Base-by-base conservation (phyloP, 2,888 invertebrate genomes). In the Drepanosiphum platanoidis region DNA sequence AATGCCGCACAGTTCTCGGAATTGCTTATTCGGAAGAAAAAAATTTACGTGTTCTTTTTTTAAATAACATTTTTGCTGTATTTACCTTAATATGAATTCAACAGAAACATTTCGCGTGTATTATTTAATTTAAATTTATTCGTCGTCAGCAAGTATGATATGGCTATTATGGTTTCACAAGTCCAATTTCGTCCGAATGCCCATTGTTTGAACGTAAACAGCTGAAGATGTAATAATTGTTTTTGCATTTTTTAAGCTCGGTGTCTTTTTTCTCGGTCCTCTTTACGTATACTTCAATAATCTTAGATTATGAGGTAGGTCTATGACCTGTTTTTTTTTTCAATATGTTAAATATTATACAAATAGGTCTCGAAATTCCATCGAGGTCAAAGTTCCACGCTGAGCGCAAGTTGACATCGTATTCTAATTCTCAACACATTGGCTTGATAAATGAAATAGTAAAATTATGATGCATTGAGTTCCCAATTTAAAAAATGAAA, bases 121-220 rank as follows among this genome's bases (percentile, higher is more conserved):
- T 71, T 5, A 30, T 30, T 30, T 58, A 34, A 36, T 52, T 36
- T 11, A 1, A 1, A 13, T 42, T n/a, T 39, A 18, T 22, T 18
- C 7, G 39, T 72, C 61, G 81, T 82, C 81, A 82, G 71, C 61
- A 32, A 82, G 61, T 80, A 58, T 71, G 4, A 36, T 70, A 77
- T 36, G n/a, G n/a, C 11, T 81, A 71, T 52, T 58, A 58, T 22
- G 30, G 61, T 42, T 81, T 81, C n/a, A 61, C 1, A 39, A 81
- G 61, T 61, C 13, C 68, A n/a, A 82, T 82, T 72, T 15, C 61
- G 32, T 39, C 39, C 8, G 32, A 81, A 61, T 42, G 15, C 39
- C 61, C 42, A 82, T 82, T 82, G 72, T 42, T 72, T n/a, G 30
- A n/a, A 66, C 66, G 34, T 58, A 70, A 80, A 27, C 34, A 70